Evolutionary conservation across 2,113 vertebrate species (phyloP).

Genomic region (Danionella cerebrum): DNA sequence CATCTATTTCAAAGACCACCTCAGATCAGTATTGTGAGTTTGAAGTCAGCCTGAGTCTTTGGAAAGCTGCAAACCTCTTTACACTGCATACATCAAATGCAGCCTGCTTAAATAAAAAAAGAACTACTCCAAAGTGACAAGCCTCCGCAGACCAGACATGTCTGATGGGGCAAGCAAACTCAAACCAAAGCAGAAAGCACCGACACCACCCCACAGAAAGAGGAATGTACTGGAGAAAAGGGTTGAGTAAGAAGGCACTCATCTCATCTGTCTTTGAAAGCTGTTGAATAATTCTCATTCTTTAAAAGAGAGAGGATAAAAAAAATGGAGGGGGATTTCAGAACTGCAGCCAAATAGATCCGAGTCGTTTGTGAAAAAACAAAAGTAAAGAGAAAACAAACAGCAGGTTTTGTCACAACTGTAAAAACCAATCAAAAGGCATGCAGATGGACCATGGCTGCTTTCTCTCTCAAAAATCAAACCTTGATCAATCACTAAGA

Average conservation of each 20-base stretch:
- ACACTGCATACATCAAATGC: not conserved
- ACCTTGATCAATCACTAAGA: not conserved
- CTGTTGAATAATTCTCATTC: not conserved
- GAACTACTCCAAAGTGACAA: not conserved
- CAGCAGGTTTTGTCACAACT: slow-evolving; percentile 1
- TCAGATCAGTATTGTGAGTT: too few species aligned
- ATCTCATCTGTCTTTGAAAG: not conserved
- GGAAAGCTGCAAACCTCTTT: too few species aligned
- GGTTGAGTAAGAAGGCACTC: not conserved
- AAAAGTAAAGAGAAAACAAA: slow-evolving; percentile 12
- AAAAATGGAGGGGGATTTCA: slow-evolving; percentile 3
- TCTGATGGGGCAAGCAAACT: not conserved
- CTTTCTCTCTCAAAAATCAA: not conserved
- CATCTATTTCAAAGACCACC: too few species aligned
- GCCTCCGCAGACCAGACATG: not conserved
- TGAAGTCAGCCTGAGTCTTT: too few species aligned
- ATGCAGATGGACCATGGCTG: not conserved
- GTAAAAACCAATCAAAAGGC: not conserved
- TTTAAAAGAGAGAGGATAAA: not conserved
- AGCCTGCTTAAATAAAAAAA: not conserved
- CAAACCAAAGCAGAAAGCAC: not conserved
- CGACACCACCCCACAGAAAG: not conserved
- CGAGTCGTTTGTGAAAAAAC: not conserved
- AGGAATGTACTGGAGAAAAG: not conserved
- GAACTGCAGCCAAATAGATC: not conserved